Base-by-base conservation (phyloP, 2,113 vertebrate genomes). In the Varanus salvator region DNA sequence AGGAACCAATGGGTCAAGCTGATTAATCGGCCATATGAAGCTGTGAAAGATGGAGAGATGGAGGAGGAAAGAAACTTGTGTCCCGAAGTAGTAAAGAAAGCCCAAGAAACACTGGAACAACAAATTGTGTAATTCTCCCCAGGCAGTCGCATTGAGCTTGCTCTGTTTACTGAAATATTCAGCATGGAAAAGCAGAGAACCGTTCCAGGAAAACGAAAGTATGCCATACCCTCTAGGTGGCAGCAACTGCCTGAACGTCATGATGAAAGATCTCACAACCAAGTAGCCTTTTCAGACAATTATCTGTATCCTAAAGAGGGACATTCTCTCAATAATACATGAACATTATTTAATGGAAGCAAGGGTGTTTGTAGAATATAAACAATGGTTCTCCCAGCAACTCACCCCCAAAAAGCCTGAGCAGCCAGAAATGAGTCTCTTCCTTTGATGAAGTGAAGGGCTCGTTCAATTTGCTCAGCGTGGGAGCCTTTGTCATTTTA, bases 401-500 rank as follows among this genome's bases (percentile, higher is more conserved):
- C 88, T 92, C 92, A 84, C 34, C 68, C 91, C 93, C 86, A 89
- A 82, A 92, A 90, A 86, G 44, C 60, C 34, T 90, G 21, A 90
- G 48, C 87, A 94, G 44, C 57, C 92, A 91, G 82, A 92, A 64
- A 91, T 90, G 90, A 92, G 90, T 81, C 92, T 76, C 92, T 97
- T 95, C 95, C 93, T 97, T 96, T 93, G 94, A 57, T 90, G 91
- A 97, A 94, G 92, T 94, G 94, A 96, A 96, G 95, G 89, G 76
- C 92, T 95, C 52, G 87, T 94, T 96, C 94, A 93, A 87, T 96
- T 95, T 95, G 87, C 96, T 93, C 96, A 96, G 95, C 48, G 34
- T 96, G 96, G 84, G 92, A 93, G 90, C 74, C 95, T 97, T 96
- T 96, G 94, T 97, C 92, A 95, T 96, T 97, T 96, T 96, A 97